Conservation (phyloP, 2,888 invertebrate genomes). For the Penaeus monodon region DNA sequence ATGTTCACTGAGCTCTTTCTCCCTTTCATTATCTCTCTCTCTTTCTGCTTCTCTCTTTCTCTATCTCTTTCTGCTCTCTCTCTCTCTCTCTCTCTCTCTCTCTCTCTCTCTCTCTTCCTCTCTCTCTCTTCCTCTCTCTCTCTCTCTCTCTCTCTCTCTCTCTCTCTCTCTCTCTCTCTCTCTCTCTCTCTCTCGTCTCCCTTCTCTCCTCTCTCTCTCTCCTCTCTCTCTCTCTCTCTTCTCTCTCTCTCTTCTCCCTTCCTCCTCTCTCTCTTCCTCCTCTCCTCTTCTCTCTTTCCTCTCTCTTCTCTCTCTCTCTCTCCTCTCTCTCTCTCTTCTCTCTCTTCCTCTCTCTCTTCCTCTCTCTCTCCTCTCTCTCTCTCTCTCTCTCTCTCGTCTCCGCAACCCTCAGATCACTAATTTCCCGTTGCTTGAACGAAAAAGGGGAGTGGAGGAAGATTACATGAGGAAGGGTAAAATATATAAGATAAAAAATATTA, state of each 20-base stretch:
- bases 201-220: conserved; percentile 1
- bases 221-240: conserved; percentile 12
- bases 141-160: conserved; percentile 10
- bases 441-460: too few species aligned
- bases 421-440: too few species aligned
- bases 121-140: conserved; percentile 18
- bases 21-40: neutral
- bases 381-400: neutral
- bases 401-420: neutral
- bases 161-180: neutral
- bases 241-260: neutral
- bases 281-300: conserved; percentile 4
- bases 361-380: neutral
- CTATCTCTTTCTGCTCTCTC: neutral
- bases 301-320: neutral
- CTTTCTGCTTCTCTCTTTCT: neutral
- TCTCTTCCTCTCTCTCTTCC: conserved; percentile 14
- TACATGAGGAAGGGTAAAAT: too few species aligned
- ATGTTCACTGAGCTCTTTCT: too few species aligned
- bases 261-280: neutral
- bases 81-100: conserved; percentile 30
- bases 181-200: too few species aligned
- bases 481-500: too few species aligned
- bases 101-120: conserved; percentile 27
- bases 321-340: neutral